Percentiles rank a stretch among this genome's conserved stretches.
These are phyloP conservation scores for Pristionchus maxplancki DNA, from an alignment of 2,888 invertebrate genomes.

Conservation along the genomic window DNA sequence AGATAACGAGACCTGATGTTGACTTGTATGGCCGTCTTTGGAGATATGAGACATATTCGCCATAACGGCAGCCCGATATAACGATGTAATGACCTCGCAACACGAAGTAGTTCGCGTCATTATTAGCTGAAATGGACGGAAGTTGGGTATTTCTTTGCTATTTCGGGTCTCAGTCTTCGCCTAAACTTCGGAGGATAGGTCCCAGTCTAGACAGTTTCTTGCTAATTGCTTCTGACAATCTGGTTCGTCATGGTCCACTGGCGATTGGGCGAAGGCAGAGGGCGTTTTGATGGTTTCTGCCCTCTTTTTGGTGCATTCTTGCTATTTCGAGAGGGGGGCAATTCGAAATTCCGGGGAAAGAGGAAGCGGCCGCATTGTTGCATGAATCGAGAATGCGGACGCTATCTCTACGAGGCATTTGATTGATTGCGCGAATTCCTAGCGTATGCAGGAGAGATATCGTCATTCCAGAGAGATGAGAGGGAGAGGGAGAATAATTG, in stretches of 20 bases:
- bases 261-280: too few species aligned
- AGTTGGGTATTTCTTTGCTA: too few species aligned
- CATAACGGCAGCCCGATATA: not conserved
- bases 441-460: not conserved
- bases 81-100: not conserved
- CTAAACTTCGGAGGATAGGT: too few species aligned
- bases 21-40: too few species aligned
- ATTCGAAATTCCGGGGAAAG: not conserved
- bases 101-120: not conserved
- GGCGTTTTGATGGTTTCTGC: not conserved
- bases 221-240: too few species aligned
- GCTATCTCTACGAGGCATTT: not conserved
- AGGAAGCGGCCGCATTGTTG: slow-evolving; percentile 1
- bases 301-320: not conserved
- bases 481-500: not conserved
- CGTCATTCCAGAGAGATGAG: not conserved
- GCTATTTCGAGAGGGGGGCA: not conserved
- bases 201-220: too few species aligned
- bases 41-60: too few species aligned
- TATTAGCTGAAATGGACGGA: not conserved
- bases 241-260: too few species aligned
- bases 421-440: not conserved
- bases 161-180: too few species aligned
- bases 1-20: too few species aligned
- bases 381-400: slow-evolving; percentile 13